phyloP scores from a whole-genome alignment of 1,140 invertebrate genomes.

The Aphis gossypii region DNA sequence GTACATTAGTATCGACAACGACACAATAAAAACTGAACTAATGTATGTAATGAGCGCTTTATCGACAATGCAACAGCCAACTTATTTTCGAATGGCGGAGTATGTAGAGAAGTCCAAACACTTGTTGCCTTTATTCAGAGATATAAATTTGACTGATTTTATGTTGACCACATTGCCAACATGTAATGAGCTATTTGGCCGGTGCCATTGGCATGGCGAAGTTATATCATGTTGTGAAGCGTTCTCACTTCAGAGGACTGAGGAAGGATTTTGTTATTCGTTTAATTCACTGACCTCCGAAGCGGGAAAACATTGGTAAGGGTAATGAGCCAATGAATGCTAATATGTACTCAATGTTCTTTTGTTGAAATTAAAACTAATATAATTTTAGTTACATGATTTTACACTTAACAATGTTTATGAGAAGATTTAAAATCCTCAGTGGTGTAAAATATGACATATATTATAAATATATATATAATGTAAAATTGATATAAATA shows the following conservation, averaged over 20 bases:
- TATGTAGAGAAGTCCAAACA: conserved; percentile 48
- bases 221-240: conserved; percentile 60
- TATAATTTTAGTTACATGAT: neutral
- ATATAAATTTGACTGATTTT: conserved; percentile 60
- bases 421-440: neutral
- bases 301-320: conserved; percentile 59
- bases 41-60: conserved; percentile 60
- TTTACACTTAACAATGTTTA: neutral
- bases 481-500: no score
- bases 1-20: conserved; percentile 45
- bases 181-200: conserved; percentile 60
- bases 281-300: conserved; percentile 61
- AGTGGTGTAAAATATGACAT: no score
- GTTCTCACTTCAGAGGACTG: conserved; percentile 61
- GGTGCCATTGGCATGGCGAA: conserved; percentile 61
- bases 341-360: no score
- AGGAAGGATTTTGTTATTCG: conserved; percentile 62
- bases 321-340: neutral
- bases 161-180: conserved; percentile 60
- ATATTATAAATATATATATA: no score
- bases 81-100: conserved; percentile 60
- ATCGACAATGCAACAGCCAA: conserved; percentile 61
- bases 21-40: conserved; percentile 24
- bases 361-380: no score
- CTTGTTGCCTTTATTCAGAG: conserved; percentile 49